Evolutionary conservation across 2,888 invertebrate genomes (phyloP).

Genomic region (Allolobophora icterica): DNA sequence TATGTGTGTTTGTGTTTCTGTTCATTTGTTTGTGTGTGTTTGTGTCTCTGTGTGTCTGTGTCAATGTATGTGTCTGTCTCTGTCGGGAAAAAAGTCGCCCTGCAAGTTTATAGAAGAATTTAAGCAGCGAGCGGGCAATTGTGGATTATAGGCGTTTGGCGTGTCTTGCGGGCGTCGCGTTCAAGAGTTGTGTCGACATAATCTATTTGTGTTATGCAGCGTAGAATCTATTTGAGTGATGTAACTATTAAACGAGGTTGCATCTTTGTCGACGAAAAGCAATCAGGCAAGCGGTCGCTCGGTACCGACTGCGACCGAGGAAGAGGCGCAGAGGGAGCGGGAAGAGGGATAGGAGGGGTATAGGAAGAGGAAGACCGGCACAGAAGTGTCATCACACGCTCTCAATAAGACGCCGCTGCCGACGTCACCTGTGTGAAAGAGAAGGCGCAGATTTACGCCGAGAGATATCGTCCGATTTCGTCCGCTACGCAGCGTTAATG

Average conservation of each 20-base stretch:
- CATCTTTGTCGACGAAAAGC: background rate
- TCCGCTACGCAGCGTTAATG: background rate
- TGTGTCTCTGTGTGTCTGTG: background rate
- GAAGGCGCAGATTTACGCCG: background rate
- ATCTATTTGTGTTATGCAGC: background rate
- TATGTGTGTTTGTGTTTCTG: too few species aligned
- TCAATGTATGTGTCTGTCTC: background rate
- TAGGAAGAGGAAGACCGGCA: background rate
- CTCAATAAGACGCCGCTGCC: background rate
- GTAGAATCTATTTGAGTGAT: background rate
- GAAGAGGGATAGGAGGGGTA: too few species aligned
- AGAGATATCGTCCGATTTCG: background rate
- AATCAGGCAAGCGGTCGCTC: background rate
- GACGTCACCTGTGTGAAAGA: conserved; percentile 1
- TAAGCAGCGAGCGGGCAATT: background rate
- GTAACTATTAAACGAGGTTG: background rate
- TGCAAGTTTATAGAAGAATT: background rate
- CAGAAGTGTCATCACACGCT: background rate
- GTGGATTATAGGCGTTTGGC: background rate
- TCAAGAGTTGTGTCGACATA: conserved; percentile 4
- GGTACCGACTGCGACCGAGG: background rate
- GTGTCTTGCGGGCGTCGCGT: background rate
- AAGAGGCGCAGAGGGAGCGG: background rate
- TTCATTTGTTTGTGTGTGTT: too few species aligned
- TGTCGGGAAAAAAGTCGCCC: background rate